Evolutionary conservation across 2,797 vertebrate species (phyloP).

Genomic region (Hephaestus fuliginosus): DNA sequence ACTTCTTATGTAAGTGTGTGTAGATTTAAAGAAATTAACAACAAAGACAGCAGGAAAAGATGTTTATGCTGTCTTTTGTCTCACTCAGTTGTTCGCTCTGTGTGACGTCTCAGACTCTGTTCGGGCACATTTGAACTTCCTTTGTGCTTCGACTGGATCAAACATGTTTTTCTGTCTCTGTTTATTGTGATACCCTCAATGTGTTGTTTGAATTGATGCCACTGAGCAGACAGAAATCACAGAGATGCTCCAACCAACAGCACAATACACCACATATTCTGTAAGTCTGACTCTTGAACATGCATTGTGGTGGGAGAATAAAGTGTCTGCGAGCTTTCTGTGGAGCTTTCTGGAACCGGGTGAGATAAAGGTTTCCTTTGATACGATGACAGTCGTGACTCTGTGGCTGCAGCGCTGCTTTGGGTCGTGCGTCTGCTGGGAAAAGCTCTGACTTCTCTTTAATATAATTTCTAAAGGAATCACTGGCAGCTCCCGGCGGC

Average conservation of each 20-base stretch:
- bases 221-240: constrained; percentile 7
- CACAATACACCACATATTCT: no score
- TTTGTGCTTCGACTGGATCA: background rate
- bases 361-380: constrained; percentile 67
- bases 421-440: constrained; percentile 47
- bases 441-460: constrained; percentile 59
- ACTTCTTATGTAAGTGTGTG: background rate
- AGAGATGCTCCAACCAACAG: no score
- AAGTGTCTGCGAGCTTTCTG: constrained; percentile 23
- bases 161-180: background rate
- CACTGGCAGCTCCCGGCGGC: constrained; percentile 31
- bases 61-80: background rate
- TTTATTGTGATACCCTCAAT: background rate
- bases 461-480: constrained; percentile 65
- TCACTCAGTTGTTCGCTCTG: background rate
- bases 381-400: constrained; percentile 57
- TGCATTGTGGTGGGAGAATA: constrained; percentile 45
- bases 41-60: background rate
- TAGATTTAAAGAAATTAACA: background rate
- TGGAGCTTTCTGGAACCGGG: constrained; percentile 38
- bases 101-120: background rate
- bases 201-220: background rate
- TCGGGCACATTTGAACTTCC: background rate
- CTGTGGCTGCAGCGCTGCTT: constrained; percentile 49
- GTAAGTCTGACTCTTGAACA: constrained; percentile 26